Evolutionary conservation across 2,113 vertebrate genomes (phyloP).

Genomic region (Paralichthys olivaceus): DNA sequence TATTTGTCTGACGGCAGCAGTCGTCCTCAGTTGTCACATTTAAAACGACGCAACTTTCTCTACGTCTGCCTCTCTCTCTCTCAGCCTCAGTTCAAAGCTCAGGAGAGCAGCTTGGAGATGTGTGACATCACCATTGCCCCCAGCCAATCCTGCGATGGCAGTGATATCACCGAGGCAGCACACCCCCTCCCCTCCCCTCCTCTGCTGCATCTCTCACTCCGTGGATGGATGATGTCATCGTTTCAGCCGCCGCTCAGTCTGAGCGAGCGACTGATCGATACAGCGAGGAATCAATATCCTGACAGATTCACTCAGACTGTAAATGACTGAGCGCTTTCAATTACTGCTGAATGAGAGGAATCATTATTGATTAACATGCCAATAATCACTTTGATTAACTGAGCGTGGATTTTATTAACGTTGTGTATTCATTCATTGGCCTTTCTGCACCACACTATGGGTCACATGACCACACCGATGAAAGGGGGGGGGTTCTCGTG

Average conservation of each 20-base stretch:
- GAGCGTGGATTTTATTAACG: background rate
- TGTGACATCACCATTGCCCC: constrained; percentile 91
- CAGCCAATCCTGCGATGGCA: constrained; percentile 90
- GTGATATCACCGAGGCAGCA: constrained; percentile 86
- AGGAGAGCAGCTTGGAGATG: constrained; percentile 93
- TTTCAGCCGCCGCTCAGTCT: constrained; percentile 40
- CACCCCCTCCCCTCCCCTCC: constrained; percentile 22
- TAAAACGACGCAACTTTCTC: constrained; percentile 49
- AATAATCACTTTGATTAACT: background rate
- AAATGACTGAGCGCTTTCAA: background rate
- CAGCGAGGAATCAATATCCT: background rate
- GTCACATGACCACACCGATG: too few species aligned
- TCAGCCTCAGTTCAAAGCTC: constrained; percentile 90
- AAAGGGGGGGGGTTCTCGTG: too few species aligned
- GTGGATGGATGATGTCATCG: constrained; percentile 83
- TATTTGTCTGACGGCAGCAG: constrained; percentile 4
- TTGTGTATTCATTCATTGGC: background rate
- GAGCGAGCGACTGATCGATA: background rate
- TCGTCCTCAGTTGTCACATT: background rate
- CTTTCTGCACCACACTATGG: too few species aligned
- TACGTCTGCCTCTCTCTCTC: constrained; percentile 3
- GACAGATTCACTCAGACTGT: background rate
- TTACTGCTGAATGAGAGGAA: background rate
- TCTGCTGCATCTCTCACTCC: constrained; percentile 85
- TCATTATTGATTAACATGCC: background rate